These are phyloP conservation scores for Erebia palarica DNA, from an alignment of 2,888 invertebrate genomes.

Conservation along the genomic window DNA sequence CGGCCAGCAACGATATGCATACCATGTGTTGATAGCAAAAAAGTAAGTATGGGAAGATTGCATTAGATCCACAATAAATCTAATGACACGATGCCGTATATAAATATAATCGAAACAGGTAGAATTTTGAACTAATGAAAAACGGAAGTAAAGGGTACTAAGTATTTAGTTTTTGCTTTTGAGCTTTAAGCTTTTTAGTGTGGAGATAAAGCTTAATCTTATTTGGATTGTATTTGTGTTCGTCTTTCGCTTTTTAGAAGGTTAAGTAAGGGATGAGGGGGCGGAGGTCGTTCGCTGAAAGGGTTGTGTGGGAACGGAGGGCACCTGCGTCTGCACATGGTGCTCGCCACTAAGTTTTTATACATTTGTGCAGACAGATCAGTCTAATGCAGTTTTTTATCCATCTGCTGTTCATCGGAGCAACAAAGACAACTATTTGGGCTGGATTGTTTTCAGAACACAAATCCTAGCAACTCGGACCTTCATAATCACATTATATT, in stretches of 20 bases:
- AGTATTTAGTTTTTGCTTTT: slow-evolving; percentile 24
- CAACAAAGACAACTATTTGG: slow-evolving; percentile 35
- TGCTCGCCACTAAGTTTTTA: slow-evolving; percentile 73
- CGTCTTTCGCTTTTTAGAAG: slow-evolving; percentile 58
- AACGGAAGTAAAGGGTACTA: slow-evolving; percentile 47
- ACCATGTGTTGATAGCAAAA: slow-evolving; percentile 55
- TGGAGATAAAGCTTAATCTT: slow-evolving; percentile 44
- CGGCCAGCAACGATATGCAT: slow-evolving; percentile 11
- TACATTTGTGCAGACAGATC: slow-evolving; percentile 74
- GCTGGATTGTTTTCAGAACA: slow-evolving; percentile 10
- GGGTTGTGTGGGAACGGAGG: slow-evolving; percentile 83
- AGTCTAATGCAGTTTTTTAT: slow-evolving; percentile 78
- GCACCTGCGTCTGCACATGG: slow-evolving; percentile 82
- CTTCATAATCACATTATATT: background rate
- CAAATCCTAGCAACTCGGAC: background rate
- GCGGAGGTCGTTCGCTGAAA: slow-evolving; percentile 71
- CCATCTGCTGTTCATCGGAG: slow-evolving; percentile 49
- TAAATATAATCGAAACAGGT: slow-evolving; percentile 80
- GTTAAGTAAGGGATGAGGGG: slow-evolving; percentile 56
- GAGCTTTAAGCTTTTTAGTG: slow-evolving; percentile 37
- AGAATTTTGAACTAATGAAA: slow-evolving; percentile 76
- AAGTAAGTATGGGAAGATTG: slow-evolving; percentile 66
- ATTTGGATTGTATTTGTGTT: slow-evolving; percentile 42
- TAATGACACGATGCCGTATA: slow-evolving; percentile 81
- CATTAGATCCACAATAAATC: slow-evolving; percentile 82